Base-by-base conservation (phyloP, 2,113 vertebrate species). In the Oncorhynchus masou region DNA sequence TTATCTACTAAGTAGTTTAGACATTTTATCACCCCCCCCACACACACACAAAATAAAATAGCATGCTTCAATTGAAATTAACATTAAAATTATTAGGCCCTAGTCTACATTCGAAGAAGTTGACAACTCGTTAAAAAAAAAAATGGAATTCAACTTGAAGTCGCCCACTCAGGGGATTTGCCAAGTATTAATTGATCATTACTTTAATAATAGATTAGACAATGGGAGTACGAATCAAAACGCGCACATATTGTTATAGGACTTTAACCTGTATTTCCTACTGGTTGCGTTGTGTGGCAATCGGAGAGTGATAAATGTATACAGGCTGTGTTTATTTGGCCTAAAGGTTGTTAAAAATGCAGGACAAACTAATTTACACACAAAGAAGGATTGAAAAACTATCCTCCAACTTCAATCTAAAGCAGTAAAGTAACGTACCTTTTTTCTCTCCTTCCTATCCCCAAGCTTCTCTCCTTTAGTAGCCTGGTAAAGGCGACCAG, bases 1-100 rank as follows among this genome's bases (percentile, higher is more conserved):
- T 94, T 92, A 93, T 90, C 89, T 74, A 27, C 88, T 74, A 83
- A 90, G 83, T 85, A 87, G 73, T 86, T 79, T 79, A 80, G 76
- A 87, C 83, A 74, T 22, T 90, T 88, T 87, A 89, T 88, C 80
- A 82, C 79, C 67, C 70, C 76, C 60, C 71, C 79, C 83, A 27
- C 25, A 27, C 25, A 27, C 70, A 83, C 70, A 39, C 4, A 51
- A 39, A 39, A 39, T 0, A 70, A 79, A 82, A 84, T 8, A n/a
- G 8, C 64, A 78, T 66, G 65, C 39, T 68, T 27, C 79, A 78
- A 71, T 11, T 78, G 74, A 74, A 85, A 81, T 73, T 2, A 3
- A 66, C 5, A 67, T 15, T 27, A 25, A 29, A 27, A 29, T 67
- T 5, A 67, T 67, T 12, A 45, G 39, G 39, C 39, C 39, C 39